Base-by-base conservation (phyloP, 1,140 invertebrate genomes). In the Panulirus ornatus region DNA sequence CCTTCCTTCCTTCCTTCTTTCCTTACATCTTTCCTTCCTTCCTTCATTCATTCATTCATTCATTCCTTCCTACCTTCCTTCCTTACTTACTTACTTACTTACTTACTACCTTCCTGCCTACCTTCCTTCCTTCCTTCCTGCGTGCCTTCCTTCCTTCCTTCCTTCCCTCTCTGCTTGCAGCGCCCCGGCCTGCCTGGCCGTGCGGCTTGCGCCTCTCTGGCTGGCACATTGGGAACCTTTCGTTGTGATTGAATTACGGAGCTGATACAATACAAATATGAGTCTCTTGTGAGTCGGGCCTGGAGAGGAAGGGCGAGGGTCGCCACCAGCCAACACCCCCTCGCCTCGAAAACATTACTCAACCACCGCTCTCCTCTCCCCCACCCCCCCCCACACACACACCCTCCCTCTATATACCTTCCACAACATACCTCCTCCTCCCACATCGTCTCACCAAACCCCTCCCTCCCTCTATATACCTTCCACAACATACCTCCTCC, bases 261-360 rank as follows among this genome's bases (percentile, higher is more conserved):
- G 84, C 84, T 85, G 84, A 85, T 85, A 73, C 84, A 85, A 85
- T 85, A 85, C 84, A 85, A 85, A 85, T 85, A 85, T 85, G 66
- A 73, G 66, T 73, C 44, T 85, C 84, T 85, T 85, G 84, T 85
- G 70, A 47, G 63, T 36, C 36, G 16, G 83, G 19, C 5, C 22
- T 44, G 83, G 5, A 70, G 30, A 66, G 40, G 16, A 22, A 73
- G 83, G 66, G 66, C 0, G 66, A 84, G 40, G 66, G 66, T 19
- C 11, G 34, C 44, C 44, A 47, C 44, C 14, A 47, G 5, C 44
- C 44, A 47, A 14, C n/a, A n/a, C n/a, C 44, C 44, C 44, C 14
- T 11, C 5, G 44, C 44, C 44, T 11, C 14, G 5, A 5, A 47
- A 14, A 5, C 44, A 47, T 47, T 47, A 47, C 44, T 47, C 44